phyloP scores from a whole-genome alignment of 2,113 vertebrate genomes.

The Macaca fascicularis region T2T-MFA8v1.1 NC_088379.1:11470501-11471000 shows the following conservation, averaged over 20 bases:
- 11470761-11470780: not conserved
- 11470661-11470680: not conserved
- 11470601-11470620: not conserved
- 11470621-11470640: not conserved
- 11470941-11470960: not conserved
- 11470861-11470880: not conserved
- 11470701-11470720: not conserved
- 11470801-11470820: accelerated
- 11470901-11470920: accelerated
- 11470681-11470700: not conserved
- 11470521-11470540: not conserved
- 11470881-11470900: accelerated
- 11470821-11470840: accelerated
- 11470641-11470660: not conserved
- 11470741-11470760: not conserved
- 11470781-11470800: not conserved
- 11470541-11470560: not conserved
- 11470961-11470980: not conserved
- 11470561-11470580: not conserved
- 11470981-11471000: not conserved
- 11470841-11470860: not conserved
- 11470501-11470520: not conserved
- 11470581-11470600: not conserved
- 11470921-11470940: not conserved
- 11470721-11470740: not conserved